Conservation (phyloP, 2,888 invertebrate genomes). For the Adela reaumurella region DNA sequence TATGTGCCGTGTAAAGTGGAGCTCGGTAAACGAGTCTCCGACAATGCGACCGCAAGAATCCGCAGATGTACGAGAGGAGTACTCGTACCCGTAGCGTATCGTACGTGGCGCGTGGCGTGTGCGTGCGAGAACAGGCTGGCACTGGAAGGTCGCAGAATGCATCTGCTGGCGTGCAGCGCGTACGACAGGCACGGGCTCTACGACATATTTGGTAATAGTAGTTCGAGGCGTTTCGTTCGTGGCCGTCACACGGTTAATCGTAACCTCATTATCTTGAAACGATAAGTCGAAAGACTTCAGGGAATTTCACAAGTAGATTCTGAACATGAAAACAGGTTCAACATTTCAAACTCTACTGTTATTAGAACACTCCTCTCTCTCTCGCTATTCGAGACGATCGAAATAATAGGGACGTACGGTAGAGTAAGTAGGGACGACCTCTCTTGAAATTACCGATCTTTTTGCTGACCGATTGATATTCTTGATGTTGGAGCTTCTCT, state of each 20-base stretch:
- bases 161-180: neutral
- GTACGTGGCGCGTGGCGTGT: neutral
- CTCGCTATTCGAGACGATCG: too few relatives aligned
- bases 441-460: too few relatives aligned
- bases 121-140: neutral
- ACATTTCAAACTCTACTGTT: too few relatives aligned
- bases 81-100: too few relatives aligned
- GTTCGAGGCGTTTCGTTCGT: neutral
- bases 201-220: neutral
- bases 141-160: neutral
- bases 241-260: neutral
- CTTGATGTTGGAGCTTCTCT: too few relatives aligned
- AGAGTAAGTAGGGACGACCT: too few relatives aligned
- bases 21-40: neutral
- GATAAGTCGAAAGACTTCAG: too few relatives aligned
- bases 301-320: too few relatives aligned
- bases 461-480: too few relatives aligned
- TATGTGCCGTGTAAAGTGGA: neutral
- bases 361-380: too few relatives aligned
- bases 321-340: too few relatives aligned
- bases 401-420: too few relatives aligned
- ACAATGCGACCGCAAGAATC: neutral
- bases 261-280: neutral
- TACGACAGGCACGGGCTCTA: neutral
- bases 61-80: neutral